phyloP scores from a whole-genome alignment of 2,888 invertebrate species.

The Cosmia trapezina region DNA sequence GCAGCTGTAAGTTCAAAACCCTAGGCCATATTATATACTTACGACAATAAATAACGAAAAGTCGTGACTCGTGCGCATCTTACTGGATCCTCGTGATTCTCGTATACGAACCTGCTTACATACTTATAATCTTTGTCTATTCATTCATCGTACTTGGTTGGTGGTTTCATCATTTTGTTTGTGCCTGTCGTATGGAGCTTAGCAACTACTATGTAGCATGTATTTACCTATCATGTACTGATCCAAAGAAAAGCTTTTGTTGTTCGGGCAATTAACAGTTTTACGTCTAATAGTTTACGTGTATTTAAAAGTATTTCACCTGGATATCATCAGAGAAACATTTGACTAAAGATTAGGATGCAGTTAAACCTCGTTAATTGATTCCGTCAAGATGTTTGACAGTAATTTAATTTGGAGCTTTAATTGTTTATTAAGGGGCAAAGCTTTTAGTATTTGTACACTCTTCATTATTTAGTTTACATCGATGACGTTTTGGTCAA shows the following conservation, averaged over 20 bases:
- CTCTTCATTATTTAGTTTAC: not conserved
- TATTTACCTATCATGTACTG: not conserved
- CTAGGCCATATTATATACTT: constrained; percentile 26
- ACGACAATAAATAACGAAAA: constrained; percentile 44
- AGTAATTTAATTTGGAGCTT: not conserved
- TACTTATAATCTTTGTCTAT: constrained; percentile 18
- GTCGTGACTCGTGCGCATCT: constrained; percentile 60
- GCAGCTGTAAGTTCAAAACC: not conserved
- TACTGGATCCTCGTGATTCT: constrained; percentile 48
- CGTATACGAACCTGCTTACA: constrained; percentile 33
- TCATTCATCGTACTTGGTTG: constrained; percentile 40
- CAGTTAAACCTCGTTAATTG: not conserved
- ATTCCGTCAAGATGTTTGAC: rapidly evolving
- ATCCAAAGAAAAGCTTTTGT: not conserved
- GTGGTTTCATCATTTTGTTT: constrained; percentile 36
- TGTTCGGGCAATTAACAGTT: not conserved
- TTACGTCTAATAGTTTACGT: not conserved
- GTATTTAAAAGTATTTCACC: not conserved
- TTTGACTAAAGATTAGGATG: not conserved
- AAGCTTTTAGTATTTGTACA: not conserved
- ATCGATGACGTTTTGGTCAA: not conserved
- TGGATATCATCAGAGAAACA: not conserved
- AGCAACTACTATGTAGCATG: constrained; percentile 12
- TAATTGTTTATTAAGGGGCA: not conserved
- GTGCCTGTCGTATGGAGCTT: constrained; percentile 26